phyloP scores from a whole-genome alignment of 2,888 invertebrate species.

The Papilio demoleus region DNA sequence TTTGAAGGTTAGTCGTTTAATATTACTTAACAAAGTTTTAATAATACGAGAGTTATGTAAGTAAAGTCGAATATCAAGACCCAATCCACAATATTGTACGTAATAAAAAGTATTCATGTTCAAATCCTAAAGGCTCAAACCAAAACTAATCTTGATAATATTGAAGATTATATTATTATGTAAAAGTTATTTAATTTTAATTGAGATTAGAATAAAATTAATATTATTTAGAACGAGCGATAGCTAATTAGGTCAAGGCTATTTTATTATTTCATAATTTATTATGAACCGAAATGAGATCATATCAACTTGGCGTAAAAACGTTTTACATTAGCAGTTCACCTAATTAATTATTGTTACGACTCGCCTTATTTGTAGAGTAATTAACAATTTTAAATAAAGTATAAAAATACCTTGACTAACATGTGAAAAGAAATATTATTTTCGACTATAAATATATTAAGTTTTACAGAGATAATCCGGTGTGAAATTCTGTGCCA shows the following conservation, averaged over 20 bases:
- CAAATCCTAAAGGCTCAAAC: no score
- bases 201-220: conserved; percentile 1
- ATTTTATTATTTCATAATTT: conserved; percentile 12
- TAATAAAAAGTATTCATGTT: no score
- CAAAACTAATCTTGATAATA: background rate
- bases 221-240: background rate
- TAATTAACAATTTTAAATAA: background rate
- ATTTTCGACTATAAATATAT: no score
- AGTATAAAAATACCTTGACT: background rate
- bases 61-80: no score
- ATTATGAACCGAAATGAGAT: conserved; percentile 10
- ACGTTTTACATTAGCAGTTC: background rate
- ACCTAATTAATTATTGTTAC: background rate
- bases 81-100: no score
- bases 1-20: no score
- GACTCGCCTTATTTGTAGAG: background rate
- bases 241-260: conserved; percentile 6
- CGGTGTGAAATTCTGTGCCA: no score
- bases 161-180: background rate
- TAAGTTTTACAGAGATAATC: no score
- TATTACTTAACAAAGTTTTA: no score
- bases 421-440: no score
- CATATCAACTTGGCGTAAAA: conserved; percentile 4
- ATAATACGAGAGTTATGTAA: no score
- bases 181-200: background rate